These are phyloP conservation scores for Leptopilina clavipes DNA, from an alignment of 1,140 invertebrate species.

Conservation along the genomic window DNA sequence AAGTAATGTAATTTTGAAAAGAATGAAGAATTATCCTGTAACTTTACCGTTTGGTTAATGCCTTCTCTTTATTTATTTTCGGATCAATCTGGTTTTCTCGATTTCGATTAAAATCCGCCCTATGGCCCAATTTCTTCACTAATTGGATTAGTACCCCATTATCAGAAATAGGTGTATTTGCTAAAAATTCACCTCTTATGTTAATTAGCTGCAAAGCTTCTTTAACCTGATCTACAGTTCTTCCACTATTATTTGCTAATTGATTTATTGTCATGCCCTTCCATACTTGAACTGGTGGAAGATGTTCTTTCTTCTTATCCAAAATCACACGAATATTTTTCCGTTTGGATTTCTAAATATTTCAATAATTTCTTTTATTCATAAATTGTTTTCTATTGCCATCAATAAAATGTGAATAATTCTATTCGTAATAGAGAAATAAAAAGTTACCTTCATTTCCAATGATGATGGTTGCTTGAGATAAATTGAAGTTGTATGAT, in stretches of 20 bases:
- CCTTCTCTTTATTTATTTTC: constrained; percentile 65
- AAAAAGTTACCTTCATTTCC: constrained; percentile 40
- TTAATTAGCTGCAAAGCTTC: constrained; percentile 79
- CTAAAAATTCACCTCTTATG: constrained; percentile 69
- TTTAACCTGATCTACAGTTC: constrained; percentile 79
- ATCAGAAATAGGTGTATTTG: constrained; percentile 73
- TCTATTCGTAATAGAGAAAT: constrained; percentile 34
- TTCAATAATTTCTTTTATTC: constrained; percentile 16
- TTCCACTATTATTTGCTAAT: constrained; percentile 78
- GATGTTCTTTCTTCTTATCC: constrained; percentile 59
- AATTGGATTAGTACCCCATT: constrained; percentile 78
- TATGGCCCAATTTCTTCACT: constrained; percentile 79
- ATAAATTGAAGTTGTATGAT: constrained; percentile 53
- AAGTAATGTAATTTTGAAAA: no score
- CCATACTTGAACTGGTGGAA: constrained; percentile 81
- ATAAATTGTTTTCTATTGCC: background rate
- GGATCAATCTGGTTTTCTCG: constrained; percentile 68
- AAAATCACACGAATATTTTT: background rate
- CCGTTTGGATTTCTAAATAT: constrained; percentile 36
- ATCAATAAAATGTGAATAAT: background rate
- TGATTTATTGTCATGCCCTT: constrained; percentile 85
- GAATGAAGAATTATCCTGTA: background rate
- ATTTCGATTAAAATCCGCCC: constrained; percentile 75
- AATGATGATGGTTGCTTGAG: constrained; percentile 47
- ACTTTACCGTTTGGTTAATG: constrained; percentile 58